phyloP scores from a whole-genome alignment of 2,888 invertebrate genomes.

The Seira ritae region DNA sequence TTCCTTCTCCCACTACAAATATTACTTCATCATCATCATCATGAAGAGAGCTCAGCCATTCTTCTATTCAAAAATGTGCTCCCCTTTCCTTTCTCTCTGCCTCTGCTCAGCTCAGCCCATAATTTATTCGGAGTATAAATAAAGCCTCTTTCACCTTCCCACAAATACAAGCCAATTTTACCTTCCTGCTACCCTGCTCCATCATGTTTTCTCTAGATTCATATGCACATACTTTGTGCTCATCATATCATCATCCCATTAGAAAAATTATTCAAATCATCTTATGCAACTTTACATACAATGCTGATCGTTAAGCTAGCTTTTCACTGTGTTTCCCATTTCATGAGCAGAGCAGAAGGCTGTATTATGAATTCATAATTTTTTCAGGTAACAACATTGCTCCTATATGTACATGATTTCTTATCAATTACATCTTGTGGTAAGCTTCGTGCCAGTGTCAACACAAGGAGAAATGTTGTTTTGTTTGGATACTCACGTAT shows the following conservation, averaged over 20 bases:
- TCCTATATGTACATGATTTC: too few species aligned
- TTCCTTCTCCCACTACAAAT: not conserved
- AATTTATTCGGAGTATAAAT: not conserved
- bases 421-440: too few species aligned
- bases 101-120: not conserved
- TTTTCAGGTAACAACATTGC: too few species aligned
- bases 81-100: not conserved
- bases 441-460: not conserved
- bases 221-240: not conserved
- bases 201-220: not conserved
- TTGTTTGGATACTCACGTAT: constrained; percentile 1
- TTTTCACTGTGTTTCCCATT: not conserved
- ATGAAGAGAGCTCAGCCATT: not conserved
- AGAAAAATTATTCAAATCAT: not conserved
- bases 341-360: not conserved
- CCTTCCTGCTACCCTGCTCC: not conserved
- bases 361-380: too few species aligned
- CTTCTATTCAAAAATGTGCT: too few species aligned
- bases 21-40: not conserved
- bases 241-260: constrained; percentile 9
- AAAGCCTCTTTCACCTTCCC: not conserved
- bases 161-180: not conserved
- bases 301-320: not conserved
- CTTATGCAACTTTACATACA: not conserved
- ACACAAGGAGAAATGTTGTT: not conserved